Percentiles rank a stretch among this genome's conserved stretches.
These are phyloP conservation scores for Thunnus maccoyii DNA, from an alignment of 2,113 vertebrate genomes.

Conservation along the genomic window DNA sequence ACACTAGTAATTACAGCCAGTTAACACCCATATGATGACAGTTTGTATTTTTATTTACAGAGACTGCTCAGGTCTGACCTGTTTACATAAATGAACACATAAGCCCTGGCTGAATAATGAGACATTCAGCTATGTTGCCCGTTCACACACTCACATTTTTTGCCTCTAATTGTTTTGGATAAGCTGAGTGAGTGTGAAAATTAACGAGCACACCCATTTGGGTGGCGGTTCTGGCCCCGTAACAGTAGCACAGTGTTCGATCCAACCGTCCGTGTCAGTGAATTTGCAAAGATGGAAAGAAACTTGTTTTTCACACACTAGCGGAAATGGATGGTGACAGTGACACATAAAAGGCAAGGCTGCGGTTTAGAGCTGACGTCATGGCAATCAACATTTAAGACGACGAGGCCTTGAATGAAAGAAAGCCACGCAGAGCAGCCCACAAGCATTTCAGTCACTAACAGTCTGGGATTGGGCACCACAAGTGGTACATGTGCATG, in stretches of 20 bases:
- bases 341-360: slow-evolving; percentile 75
- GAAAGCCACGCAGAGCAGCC: slow-evolving; percentile 66
- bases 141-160: slow-evolving; percentile 2
- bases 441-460: slow-evolving; percentile 72
- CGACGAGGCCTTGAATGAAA: slow-evolving; percentile 59
- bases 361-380: slow-evolving; percentile 81
- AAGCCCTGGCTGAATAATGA: not conserved
- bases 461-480: slow-evolving; percentile 57
- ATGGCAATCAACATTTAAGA: slow-evolving; percentile 74
- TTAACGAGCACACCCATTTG: slow-evolving; percentile 30
- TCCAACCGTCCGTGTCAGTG: slow-evolving; percentile 43
- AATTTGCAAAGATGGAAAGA: slow-evolving; percentile 55
- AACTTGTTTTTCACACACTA: slow-evolving; percentile 77
- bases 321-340: slow-evolving; percentile 78
- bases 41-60: slow-evolving; percentile 69
- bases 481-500: slow-evolving; percentile 46
- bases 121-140: slow-evolving; percentile 1
- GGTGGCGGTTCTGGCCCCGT: slow-evolving; percentile 51
- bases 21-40: slow-evolving; percentile 69
- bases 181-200: slow-evolving; percentile 23
- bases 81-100: slow-evolving; percentile 28
- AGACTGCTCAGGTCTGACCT: slow-evolving; percentile 39
- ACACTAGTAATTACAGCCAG: slow-evolving; percentile 74
- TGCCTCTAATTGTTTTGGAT: slow-evolving; percentile 3
- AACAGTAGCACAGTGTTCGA: slow-evolving; percentile 66